Evolutionary conservation across 2,888 invertebrate genomes (phyloP).

Genomic region (Lydus trimaculatus): DNA sequence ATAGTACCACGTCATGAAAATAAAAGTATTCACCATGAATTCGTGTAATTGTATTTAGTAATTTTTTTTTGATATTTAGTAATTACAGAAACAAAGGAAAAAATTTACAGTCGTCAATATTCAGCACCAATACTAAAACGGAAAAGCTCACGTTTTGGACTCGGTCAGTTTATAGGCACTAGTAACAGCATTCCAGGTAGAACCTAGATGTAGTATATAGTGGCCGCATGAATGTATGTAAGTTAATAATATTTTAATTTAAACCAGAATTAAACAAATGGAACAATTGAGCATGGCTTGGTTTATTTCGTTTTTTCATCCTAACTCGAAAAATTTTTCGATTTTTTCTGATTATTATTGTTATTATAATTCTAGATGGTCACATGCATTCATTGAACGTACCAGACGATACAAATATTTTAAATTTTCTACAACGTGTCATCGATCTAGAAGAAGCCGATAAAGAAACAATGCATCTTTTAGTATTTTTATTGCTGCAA

Average conservation of each 20-base stretch:
- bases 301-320: neutral
- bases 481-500: constrained; percentile 96
- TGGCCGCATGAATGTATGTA: constrained; percentile 52
- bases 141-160: constrained; percentile 90
- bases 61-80: constrained; percentile 15
- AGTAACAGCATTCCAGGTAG: constrained; percentile 70
- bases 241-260: constrained; percentile 27
- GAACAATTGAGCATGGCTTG: constrained; percentile 22
- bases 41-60: constrained; percentile 58
- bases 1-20: constrained; percentile 78
- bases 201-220: constrained; percentile 62
- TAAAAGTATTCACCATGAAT: constrained; percentile 58
- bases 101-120: constrained; percentile 88
- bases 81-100: constrained; percentile 72
- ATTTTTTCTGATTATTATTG: neutral
- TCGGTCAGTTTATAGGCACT: constrained; percentile 82
- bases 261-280: constrained; percentile 1
- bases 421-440: constrained; percentile 82
- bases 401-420: constrained; percentile 80
- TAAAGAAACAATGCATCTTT: constrained; percentile 91
- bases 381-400: constrained; percentile 85
- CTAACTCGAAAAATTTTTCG: neutral
- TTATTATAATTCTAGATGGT: constrained; percentile 68
- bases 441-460: constrained; percentile 95
- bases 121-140: constrained; percentile 95